Percentiles rank a stretch among this genome's conserved stretches.
These are phyloP conservation scores for Palythoa grandis DNA, from an alignment of 92 coral and sea anemone species.

Conservation along the genomic window DNA sequence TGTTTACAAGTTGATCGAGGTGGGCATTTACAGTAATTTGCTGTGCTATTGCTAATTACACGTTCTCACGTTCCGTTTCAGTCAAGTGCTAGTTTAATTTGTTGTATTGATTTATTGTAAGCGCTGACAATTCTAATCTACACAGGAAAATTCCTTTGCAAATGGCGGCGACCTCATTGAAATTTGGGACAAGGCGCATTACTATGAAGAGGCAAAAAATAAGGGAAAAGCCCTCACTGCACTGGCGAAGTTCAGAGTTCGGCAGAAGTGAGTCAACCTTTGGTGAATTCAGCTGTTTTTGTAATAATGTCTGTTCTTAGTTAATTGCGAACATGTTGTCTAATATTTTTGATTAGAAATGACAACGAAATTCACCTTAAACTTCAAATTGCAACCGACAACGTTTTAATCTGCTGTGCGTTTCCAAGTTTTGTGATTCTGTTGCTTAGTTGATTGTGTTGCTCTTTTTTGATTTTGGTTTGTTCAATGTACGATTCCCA, in stretches of 20 bases:
- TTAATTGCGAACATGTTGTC: not conserved
- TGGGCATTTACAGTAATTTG: not conserved
- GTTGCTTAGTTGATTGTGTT: too few species aligned
- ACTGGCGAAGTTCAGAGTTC: slow-evolving; percentile 51
- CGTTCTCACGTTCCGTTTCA: slow-evolving; percentile 27
- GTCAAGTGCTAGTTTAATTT: slow-evolving; percentile 9
- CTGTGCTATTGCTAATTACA: not conserved
- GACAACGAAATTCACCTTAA: not conserved
- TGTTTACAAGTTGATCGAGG: slow-evolving; percentile 54
- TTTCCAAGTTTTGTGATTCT: not conserved
- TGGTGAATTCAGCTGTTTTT: not conserved
- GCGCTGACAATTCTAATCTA: not conserved
- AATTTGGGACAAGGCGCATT: slow-evolving; percentile 65
- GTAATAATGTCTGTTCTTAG: not conserved
- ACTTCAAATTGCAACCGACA: slow-evolving; percentile 30
- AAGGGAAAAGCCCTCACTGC: slow-evolving; percentile 35
- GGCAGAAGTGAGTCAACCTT: slow-evolving; percentile 42
- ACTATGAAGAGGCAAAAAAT: slow-evolving; percentile 46
- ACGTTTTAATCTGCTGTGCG: not conserved
- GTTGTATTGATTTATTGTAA: slow-evolving; percentile 3
- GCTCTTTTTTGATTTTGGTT: too few species aligned
- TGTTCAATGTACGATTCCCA: too few species aligned
- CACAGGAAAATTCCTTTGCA: slow-evolving; percentile 48
- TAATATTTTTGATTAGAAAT: not conserved
- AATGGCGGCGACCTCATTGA: slow-evolving; percentile 62